Evolutionary conservation across 2,888 invertebrate species (phyloP), one percentile per base, ranked within the genome.

Genomic region (Bombylius discolor): DNA sequence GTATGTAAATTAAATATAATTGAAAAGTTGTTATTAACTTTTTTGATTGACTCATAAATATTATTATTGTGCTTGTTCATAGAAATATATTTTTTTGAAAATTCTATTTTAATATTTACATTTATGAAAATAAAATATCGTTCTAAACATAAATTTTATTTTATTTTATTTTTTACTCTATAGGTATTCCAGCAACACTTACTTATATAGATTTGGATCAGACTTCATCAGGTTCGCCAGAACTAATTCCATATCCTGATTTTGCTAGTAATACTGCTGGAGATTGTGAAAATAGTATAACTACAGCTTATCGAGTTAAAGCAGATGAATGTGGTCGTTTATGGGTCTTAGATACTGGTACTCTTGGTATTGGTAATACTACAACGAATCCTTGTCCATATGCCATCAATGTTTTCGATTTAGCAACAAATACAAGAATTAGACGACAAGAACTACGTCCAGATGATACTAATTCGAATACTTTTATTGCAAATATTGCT

Each of bases 401-500:
- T 68, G 79, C 87, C 3, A 72, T 90, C 8, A 86, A 87, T 67
- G 79, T 90, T 1, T 88, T 83, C 66, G 89, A 90, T 68, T 74
- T 90, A 62, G 78, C 79, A 57, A 89, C 87, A 0, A 84, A 89
- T 65, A 78, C 78, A 51, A 76, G 85, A 42, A 77, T 90, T 55
- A 78, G 87, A 39, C 78, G 79, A 64, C 87, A 87, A 65, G 82
- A 79, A 55, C 78, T 89, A 61, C 79, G 81, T 23, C 74, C 82
- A 0, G 85, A 86, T 59, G 88, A 89, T 64, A 87, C 84, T 31
- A 85, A 87, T 60, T 73, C 81, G 53, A 80, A 85, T 47, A 89
- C 89, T 1, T 89, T 89, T 70, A 88, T 90, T 59, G 89, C 89
- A n/a, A 90, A 88, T 66, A 87, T 88, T 56, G 87, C 84, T n/a